Base-by-base conservation (phyloP, 2,888 invertebrate genomes). In the Megamerina dolium region DNA sequence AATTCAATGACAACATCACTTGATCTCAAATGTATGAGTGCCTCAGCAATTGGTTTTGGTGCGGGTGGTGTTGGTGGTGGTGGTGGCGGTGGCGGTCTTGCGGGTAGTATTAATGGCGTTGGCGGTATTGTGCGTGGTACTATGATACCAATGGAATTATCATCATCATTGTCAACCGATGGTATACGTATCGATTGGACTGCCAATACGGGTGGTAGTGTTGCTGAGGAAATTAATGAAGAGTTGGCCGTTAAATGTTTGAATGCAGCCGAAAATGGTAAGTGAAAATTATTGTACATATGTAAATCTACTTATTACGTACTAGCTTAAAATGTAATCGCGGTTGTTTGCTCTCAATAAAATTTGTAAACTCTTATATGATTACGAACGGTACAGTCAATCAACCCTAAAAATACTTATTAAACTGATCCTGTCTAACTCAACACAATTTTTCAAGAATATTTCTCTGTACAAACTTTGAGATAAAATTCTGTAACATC, bases 181-280 rank as follows among this genome's bases (percentile, higher is more conserved):
- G 59, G 59, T 10, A 43, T 55, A 8, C 58, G 55, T 10, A 45
- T 60, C 0, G 59, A 60, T 5, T 63, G 63, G 64, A 50, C 58
- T 23, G 52, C 56, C 2, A 49, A 48, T 1, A 55, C 55, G 37
- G 56, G 49, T 0, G 55, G 49, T 26, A 55, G 53, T 2, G 54
- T 57, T 2, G 59, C 59, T 30, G 69, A 68, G 38, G 66, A 68
- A n/a, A 41, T 68, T n/a, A 63, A 55, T n/a, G 65, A 64, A 36
- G 59, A 64, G 40, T 58, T 58, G 53, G 57, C 64, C 12, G 61
- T 62, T 12, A 65, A 64, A 36, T 68, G 66, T 32, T 42, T 68
- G 21, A 61, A 50, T 42, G 68, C 68, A 37, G 69, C 66, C 3
- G 63, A 66, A 49, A 61, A 54, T 52, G 68, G 68, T 68, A 48